Percentiles rank a stretch among this genome's conserved stretches.
phyloP scores from a whole-genome alignment of 2,113 vertebrate genomes.

The Chionis minor region DNA sequence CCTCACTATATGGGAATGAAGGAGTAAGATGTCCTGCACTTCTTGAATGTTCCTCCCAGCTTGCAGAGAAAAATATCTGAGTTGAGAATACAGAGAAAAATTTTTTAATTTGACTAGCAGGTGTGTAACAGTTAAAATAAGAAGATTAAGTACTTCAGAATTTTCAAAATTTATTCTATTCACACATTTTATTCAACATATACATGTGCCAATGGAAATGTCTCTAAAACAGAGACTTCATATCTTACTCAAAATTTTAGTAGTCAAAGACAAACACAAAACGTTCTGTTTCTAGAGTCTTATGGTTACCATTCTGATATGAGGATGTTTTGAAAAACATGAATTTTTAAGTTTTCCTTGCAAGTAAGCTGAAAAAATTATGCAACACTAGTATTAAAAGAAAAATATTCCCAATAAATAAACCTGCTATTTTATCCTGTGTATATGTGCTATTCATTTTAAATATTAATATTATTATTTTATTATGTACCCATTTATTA shows the following conservation, averaged over 20 bases:
- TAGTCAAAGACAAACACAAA: neutral
- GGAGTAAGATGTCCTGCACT: neutral
- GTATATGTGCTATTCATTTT: neutral
- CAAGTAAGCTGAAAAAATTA: neutral
- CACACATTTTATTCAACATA: neutral
- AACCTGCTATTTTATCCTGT: neutral
- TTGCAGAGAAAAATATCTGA: neutral
- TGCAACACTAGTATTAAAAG: neutral
- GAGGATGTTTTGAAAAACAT: neutral
- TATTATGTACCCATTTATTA: neutral
- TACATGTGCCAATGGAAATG: neutral
- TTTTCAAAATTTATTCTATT: neutral
- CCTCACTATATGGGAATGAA: neutral
- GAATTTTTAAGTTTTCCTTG: neutral
- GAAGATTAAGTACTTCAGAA: neutral
- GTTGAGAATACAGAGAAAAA: neutral
- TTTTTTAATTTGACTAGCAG: neutral
- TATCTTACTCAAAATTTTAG: neutral
- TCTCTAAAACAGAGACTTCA: neutral
- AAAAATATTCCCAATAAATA: neutral
- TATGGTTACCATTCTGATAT: neutral
- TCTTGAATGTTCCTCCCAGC: neutral
- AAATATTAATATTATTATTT: neutral
- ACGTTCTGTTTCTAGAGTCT: neutral
- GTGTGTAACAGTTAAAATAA: neutral